phyloP scores from a whole-genome alignment of 1,140 invertebrate genomes.

The Anastrepha ludens region DNA sequence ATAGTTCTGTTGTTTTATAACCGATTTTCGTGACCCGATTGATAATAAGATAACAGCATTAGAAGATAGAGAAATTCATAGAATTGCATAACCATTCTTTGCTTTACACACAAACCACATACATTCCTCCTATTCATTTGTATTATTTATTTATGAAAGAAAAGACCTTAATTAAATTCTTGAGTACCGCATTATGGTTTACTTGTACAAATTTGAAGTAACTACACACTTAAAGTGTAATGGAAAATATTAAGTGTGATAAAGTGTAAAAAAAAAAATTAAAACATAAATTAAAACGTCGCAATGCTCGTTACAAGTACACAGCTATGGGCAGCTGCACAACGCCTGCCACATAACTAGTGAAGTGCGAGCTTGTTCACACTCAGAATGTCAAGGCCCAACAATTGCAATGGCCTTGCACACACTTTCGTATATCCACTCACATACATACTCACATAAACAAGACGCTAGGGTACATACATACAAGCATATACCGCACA shows the following conservation, averaged over 20 bases:
- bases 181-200: background rate
- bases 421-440: background rate
- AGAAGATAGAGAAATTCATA: no score
- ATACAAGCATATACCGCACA: background rate
- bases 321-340: background rate
- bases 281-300: background rate
- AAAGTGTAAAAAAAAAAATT: background rate
- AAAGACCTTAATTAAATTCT: background rate
- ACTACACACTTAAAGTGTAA: background rate
- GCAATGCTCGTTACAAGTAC: background rate
- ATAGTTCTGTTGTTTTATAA: no score
- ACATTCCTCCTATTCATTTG: no score
- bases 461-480: no score
- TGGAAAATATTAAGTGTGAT: background rate
- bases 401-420: background rate
- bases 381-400: slow-evolving; percentile 17
- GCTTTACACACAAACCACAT: no score
- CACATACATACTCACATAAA: background rate
- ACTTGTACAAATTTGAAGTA: background rate
- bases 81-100: no score
- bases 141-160: background rate
- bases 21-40: no score
- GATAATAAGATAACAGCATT: no score
- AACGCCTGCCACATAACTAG: background rate
- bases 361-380: background rate